Conservation (phyloP, 2,797 vertebrate genomes). For the Tragopan temminckii region DNA sequence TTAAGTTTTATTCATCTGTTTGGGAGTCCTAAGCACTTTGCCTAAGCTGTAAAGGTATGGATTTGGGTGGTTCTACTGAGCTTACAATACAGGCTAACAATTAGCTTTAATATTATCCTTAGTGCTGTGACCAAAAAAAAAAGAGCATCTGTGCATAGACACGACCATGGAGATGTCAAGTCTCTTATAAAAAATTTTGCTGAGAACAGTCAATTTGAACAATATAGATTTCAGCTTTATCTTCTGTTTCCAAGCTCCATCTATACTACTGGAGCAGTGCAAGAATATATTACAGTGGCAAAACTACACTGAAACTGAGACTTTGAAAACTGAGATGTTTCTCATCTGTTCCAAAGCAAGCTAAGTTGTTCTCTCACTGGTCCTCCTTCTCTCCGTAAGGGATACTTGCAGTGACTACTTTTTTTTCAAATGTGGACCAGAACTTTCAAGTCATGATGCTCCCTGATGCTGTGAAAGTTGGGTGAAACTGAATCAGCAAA, state of each 20-base stretch:
- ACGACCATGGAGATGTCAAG: not conserved
- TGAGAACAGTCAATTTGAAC: not conserved
- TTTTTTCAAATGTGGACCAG: not conserved
- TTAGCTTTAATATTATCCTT: not conserved
- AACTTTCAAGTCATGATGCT: not conserved
- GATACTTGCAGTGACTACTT: not conserved
- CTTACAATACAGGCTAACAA: not conserved
- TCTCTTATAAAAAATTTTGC: not conserved
- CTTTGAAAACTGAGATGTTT: not conserved
- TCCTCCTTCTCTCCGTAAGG: not conserved
- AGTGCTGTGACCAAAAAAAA: not conserved
- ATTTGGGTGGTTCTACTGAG: not conserved
- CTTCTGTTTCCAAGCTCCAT: not conserved
- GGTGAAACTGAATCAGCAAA: not conserved
- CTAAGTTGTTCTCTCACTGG: not conserved
- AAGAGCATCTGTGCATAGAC: not conserved
- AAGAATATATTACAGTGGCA: not conserved
- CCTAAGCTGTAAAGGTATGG: not conserved
- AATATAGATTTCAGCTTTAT: not conserved
- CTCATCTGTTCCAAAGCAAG: not conserved
- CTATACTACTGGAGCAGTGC: not conserved
- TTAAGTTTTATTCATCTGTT: not conserved
- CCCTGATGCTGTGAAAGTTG: not conserved
- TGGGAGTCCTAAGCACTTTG: not conserved
- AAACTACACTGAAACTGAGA: not conserved